Conservation (phyloP, 2,113 vertebrate genomes). For the Phalacrocorax brasilianus region DNA sequence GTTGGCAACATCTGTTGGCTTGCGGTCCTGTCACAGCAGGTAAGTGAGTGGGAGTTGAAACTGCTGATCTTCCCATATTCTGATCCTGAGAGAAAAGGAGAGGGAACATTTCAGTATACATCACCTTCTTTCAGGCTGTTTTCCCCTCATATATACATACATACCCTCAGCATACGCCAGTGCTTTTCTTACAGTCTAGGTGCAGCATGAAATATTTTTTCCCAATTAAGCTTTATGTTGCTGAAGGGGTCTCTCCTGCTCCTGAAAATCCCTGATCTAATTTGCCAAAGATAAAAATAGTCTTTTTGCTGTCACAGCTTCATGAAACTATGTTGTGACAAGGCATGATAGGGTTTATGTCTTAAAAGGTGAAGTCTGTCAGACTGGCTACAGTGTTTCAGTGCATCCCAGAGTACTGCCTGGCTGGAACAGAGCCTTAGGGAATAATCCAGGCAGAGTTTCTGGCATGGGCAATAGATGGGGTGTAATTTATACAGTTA, state of each 20-base stretch:
- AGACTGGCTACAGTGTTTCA: background rate
- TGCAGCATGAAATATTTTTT: background rate
- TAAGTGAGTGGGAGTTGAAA: constrained; percentile 22
- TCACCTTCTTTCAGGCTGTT: background rate
- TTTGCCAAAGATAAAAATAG: background rate
- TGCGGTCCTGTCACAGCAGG: constrained; percentile 28
- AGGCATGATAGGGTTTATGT: background rate
- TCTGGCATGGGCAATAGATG: background rate
- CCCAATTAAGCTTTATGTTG: constrained; percentile 4
- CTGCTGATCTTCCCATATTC: constrained; percentile 21
- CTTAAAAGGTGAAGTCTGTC: background rate
- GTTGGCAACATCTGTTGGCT: constrained; percentile 27
- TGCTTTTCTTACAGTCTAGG: background rate
- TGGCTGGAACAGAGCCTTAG: background rate
- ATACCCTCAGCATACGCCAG: background rate
- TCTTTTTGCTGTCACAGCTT: background rate
- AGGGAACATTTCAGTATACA: background rate
- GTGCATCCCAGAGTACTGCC: background rate
- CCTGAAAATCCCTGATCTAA: background rate
- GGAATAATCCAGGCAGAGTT: background rate
- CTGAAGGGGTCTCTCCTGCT: background rate
- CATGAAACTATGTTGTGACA: background rate
- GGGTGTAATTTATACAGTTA: background rate
- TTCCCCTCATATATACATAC: background rate
- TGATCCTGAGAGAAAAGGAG: constrained; percentile 22